Percentiles rank a stretch among this genome's conserved stretches.
phyloP scores from a whole-genome alignment of 2,113 vertebrate species.

The Lamprotornis superbus region DNA sequence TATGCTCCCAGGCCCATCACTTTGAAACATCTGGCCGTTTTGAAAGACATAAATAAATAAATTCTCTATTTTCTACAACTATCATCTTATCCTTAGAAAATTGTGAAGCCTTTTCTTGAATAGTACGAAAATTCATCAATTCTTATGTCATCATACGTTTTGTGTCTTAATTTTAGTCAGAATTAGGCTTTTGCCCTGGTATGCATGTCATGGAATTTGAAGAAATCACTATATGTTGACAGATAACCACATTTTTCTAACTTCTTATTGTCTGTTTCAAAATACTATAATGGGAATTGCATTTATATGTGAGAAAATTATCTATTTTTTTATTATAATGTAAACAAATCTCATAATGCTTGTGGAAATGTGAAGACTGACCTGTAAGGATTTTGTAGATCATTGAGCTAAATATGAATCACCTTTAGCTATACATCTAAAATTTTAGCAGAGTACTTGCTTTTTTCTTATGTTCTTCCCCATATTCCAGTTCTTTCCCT shows the following conservation, averaged over 20 bases:
- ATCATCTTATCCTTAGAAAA: not conserved
- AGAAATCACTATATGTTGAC: not conserved
- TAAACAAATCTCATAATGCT: not conserved
- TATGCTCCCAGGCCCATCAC: fast-evolving
- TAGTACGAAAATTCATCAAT: not conserved
- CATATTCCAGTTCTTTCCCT: not conserved
- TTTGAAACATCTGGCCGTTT: not conserved
- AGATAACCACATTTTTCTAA: not conserved
- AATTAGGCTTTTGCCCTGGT: not conserved
- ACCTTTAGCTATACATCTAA: not conserved
- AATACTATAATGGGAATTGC: not conserved
- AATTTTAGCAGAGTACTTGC: not conserved
- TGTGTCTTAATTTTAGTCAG: not conserved
- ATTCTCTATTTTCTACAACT: not conserved
- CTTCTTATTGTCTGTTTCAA: not conserved
- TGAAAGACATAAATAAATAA: not conserved
- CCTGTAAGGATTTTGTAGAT: not conserved
- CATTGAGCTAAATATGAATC: not conserved
- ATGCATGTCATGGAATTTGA: fast-evolving
- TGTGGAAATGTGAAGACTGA: not conserved
- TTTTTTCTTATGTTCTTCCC: not conserved
- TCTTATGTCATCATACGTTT: not conserved
- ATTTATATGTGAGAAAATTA: not conserved
- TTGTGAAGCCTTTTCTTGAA: not conserved
- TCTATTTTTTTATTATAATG: not conserved